Base-by-base conservation (phyloP, 2,888 invertebrate species). In the Dorcus parallelipipedus region DNA sequence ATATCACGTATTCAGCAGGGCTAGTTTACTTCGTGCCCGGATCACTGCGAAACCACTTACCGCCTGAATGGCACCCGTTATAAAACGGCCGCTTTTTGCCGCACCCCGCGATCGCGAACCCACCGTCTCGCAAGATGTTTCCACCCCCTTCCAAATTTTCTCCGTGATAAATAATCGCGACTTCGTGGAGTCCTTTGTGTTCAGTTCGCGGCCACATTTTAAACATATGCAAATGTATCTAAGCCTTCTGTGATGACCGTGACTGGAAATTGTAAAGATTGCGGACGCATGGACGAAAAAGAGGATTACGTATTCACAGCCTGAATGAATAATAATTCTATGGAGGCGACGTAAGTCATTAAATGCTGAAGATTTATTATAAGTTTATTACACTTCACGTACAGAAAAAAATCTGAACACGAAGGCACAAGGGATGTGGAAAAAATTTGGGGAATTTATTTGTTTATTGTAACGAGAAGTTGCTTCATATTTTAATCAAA, bases 151-250 rank as follows among this genome's bases (percentile, higher is more conserved):
- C 45, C 38, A 20, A 17, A 64, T 52, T 57, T 60, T 67, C 71
- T 67, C 70, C 68, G 73, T 71, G 76, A 78, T 78, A 77, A 77
- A 77, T 77, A 77, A 77, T 78, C 74, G 75, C 71, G 68, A 64
- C 69, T 74, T 73, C 76, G 76, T 76, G 77, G 71, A 69, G 70
- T 73, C 73, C 73, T 78, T 76, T 76, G 75, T 77, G 75, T 69
- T 69, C 71, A 64, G 68, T 70, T 71, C 71, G 74, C 72, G 76
- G 74, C 74, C 77, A 77, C 77, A 76, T 77, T 76, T 77, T 76
- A 76, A 78, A 76, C 76, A 71, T 76, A 78, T 78, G 78, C 77
- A 77, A 78, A 78, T 78, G 72, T 66, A 64, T 61, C 54, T 70
- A 73, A 73, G 71, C 73, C 73, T 72, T 69, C 69, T 72, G 70